Evolutionary conservation across 2,113 vertebrate species (phyloP), one percentile per base, ranked within the genome.

Genomic region (Epinephelus cyanopodus): DNA sequence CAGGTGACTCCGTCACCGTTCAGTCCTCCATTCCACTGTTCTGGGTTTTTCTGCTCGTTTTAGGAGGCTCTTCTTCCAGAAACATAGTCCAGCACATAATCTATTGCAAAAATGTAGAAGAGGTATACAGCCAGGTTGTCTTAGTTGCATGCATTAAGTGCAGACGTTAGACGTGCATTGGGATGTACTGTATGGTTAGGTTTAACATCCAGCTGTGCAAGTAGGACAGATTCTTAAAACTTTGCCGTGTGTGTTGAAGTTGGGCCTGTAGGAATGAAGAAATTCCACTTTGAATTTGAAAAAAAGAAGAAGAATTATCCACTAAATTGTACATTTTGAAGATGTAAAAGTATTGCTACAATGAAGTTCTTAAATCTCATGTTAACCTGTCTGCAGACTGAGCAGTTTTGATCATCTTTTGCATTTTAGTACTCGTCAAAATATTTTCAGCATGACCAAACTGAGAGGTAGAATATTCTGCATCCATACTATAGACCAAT

Each of bases 1-100:
- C 76, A 74, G 39, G 81, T 84, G 85, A 89, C 87, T 77, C 65
- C 63, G 75, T 89, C 88, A 75, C 74, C 87, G 83, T 91, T 84
- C 23, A 79, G 86, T 93, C 90, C 89, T 92, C 85, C 89, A 90
- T 94, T 90, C 85, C 86, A 89, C 81, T 78, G 56, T 88, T 89
- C 64, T 89, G 79, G 64, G 66, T 50, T 70, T 42, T 90, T 82
- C 88, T 54, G 60, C 90, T 92, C 87, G 82, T 84, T 65, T 73
- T 60, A 52, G 66, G 58, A 85, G 81, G 61, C 77, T 83, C 64
- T 58, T 68, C 77, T 79, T 90, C 65, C 76, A 82, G 25, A 81
- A 75, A 66, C 66, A 58, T 18, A 78, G 72, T 70, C 79, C 88
- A 88, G 83, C 62, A 77, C 64, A 89, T 77, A 81, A 79, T 86